Evolutionary conservation across 1,140 invertebrate species (phyloP).

Genomic region (Antheraea pernyi): DNA sequence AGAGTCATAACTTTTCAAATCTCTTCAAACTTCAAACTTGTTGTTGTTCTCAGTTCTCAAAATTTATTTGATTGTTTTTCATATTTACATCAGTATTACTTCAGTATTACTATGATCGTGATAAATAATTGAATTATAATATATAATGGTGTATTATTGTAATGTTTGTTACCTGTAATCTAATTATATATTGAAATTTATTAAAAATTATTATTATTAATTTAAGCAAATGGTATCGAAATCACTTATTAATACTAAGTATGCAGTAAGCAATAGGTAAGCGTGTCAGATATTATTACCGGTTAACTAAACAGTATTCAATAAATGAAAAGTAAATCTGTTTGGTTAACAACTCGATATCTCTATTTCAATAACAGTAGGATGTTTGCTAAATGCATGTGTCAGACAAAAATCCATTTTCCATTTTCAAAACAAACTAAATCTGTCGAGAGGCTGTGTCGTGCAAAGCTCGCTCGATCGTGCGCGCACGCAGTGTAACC

Average conservation of each 20-base stretch:
- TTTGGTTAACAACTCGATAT: background rate
- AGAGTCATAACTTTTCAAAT: too few relatives aligned
- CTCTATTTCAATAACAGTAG: background rate
- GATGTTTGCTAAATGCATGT: background rate
- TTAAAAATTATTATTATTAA: background rate
- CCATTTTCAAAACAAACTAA: slow-evolving; percentile 11
- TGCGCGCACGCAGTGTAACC: slow-evolving; percentile 42
- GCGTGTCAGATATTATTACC: too few relatives aligned
- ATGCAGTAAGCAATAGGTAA: too few relatives aligned
- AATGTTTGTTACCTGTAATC: too few relatives aligned
- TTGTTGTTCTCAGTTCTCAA: too few relatives aligned
- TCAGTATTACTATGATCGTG: too few relatives aligned
- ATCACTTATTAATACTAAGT: background rate
- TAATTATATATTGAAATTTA: background rate
- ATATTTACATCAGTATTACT: too few relatives aligned
- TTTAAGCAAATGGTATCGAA: background rate
- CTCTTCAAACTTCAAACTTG: too few relatives aligned
- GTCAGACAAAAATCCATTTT: slow-evolving; percentile 10
- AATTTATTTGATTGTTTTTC: too few relatives aligned
- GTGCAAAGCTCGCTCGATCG: slow-evolving; percentile 35
- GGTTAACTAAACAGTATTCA: background rate
- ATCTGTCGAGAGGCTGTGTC: slow-evolving; percentile 11
- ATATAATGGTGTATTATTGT: too few relatives aligned
- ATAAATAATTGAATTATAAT: too few relatives aligned
- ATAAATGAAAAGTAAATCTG: background rate